Percentiles rank a stretch among this genome's conserved stretches.
Conservation (phyloP, 2,113 vertebrate genomes). For the Camelus bactrianus region DNA sequence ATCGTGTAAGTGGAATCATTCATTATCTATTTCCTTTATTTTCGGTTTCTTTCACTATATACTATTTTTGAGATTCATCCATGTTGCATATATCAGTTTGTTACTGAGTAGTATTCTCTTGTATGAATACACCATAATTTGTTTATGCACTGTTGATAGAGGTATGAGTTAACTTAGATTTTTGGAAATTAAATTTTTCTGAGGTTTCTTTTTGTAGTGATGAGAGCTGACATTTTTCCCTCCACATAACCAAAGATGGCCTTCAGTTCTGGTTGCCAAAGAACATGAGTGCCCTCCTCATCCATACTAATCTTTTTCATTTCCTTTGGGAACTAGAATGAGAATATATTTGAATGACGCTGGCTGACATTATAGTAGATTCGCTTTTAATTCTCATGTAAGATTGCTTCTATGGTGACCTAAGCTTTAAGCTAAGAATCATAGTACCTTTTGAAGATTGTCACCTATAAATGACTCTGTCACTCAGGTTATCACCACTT, state of each 20-base stretch:
- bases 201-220: not conserved
- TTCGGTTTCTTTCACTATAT: not conserved
- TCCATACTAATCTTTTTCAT: not conserved
- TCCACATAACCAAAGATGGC: not conserved
- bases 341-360: constrained; percentile 6
- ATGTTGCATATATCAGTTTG: not conserved
- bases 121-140: not conserved
- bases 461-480: constrained; percentile 26
- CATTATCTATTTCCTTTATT: constrained; percentile 4
- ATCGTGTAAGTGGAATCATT: not conserved
- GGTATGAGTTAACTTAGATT: not conserved
- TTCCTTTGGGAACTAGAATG: constrained; percentile 29
- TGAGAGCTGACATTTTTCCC: not conserved
- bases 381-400: constrained; percentile 48
- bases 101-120: not conserved
- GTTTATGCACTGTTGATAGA: not conserved
- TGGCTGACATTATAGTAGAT: not conserved
- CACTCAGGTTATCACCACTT: not conserved
- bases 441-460: not conserved
- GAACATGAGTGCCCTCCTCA: not conserved
- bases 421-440: constrained; percentile 39
- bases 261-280: constrained; percentile 11
- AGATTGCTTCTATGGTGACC: constrained; percentile 25
- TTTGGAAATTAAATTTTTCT: not conserved
- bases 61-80: constrained; percentile 1